Evolutionary conservation across 2,797 vertebrate genomes (phyloP).

Genomic region (Echiichthys vipera): DNA sequence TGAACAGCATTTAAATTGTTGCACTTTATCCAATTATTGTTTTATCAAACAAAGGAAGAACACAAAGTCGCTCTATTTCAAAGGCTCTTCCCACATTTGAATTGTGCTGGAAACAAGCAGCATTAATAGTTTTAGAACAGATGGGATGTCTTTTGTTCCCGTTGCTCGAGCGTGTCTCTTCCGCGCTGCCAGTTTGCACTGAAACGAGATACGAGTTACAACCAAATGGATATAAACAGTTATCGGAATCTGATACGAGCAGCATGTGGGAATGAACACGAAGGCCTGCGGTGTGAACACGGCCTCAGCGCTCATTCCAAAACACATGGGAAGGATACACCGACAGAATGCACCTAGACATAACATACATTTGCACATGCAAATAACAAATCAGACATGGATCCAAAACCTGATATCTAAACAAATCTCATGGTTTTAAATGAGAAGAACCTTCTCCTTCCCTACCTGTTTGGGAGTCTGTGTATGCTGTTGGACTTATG

Average conservation of each 20-base stretch:
- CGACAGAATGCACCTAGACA: constrained; percentile 23
- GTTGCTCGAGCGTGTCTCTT: background rate
- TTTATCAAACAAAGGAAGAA: background rate
- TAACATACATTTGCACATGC: constrained; percentile 28
- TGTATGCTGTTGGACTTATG: constrained; percentile 19
- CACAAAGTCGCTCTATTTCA: constrained; percentile 1
- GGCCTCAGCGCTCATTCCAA: background rate
- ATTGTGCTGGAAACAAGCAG: constrained; percentile 10
- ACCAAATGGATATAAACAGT: constrained; percentile 38
- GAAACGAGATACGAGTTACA: constrained; percentile 17
- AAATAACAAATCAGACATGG: constrained; percentile 14
- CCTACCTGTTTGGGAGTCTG: constrained; percentile 32
- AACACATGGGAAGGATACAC: constrained; percentile 31
- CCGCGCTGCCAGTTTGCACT: constrained; percentile 1
- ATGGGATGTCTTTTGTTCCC: constrained; percentile 40
- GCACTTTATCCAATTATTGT: background rate
- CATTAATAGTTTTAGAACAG: constrained; percentile 18
- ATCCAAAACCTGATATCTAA: constrained; percentile 24
- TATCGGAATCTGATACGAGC: constrained; percentile 44
- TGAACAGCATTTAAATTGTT: background rate
- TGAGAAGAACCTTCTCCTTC: background rate
- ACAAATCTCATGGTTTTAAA: background rate
- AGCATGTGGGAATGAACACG: constrained; percentile 27
- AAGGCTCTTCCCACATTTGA: background rate
- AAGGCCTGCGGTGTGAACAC: constrained; percentile 15